A percentile compares a stretch with the other conserved stretches of the same genome.
phyloP scores from a whole-genome alignment of 2,888 invertebrate species.

The Oegoconia quadripuncta region DNA sequence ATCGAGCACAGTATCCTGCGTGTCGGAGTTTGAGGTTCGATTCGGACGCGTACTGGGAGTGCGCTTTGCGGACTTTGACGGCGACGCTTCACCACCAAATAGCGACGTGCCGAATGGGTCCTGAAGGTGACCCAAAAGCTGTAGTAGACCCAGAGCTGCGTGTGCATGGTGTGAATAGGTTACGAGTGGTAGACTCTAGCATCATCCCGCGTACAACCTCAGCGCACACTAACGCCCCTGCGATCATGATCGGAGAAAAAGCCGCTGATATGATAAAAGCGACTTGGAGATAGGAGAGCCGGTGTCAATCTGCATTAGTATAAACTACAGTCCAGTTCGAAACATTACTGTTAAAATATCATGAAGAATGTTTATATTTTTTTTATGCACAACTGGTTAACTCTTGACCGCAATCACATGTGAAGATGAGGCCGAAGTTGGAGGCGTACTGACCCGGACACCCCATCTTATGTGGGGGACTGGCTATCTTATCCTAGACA shows the following conservation, averaged over 20 bases:
- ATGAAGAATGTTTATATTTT: too few species aligned
- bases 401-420: too few species aligned
- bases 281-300: conserved; percentile 44
- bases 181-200: conserved; percentile 77
- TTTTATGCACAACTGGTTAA: too few species aligned
- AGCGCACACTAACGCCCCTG: conserved; percentile 76
- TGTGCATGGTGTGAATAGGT: conserved; percentile 65
- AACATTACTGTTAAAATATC: too few species aligned
- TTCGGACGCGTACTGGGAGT: conserved; percentile 82
- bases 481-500: too few species aligned
- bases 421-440: too few species aligned
- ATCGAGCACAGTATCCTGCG: conserved; percentile 78
- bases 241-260: conserved; percentile 79
- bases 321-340: too few species aligned
- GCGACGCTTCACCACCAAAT: conserved; percentile 82
- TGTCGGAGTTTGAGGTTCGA: conserved; percentile 74
- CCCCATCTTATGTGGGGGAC: too few species aligned
- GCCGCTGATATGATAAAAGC: conserved; percentile 76
- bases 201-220: conserved; percentile 75
- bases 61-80: conserved; percentile 80
- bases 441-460: too few species aligned
- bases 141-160: conserved; percentile 81
- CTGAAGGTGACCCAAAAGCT: conserved; percentile 74
- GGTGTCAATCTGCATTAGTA: background rate
- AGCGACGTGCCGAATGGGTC: conserved; percentile 84